These are phyloP conservation scores for Nomada ruficornis DNA, from an alignment of 2,888 invertebrate genomes.

Conservation along the genomic window DNA sequence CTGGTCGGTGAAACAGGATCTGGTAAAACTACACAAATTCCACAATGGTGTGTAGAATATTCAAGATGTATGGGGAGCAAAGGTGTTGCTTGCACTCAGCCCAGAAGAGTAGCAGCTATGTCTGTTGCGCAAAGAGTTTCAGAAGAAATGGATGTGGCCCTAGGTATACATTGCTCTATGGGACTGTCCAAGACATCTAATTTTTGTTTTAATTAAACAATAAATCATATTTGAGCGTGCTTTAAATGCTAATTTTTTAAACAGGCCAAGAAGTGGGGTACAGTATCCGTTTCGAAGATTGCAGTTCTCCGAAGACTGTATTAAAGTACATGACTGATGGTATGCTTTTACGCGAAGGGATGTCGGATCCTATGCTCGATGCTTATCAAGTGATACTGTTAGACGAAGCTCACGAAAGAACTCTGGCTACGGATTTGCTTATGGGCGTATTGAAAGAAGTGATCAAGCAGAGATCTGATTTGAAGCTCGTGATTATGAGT, in stretches of 20 bases:
- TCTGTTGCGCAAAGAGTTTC: conserved; percentile 99
- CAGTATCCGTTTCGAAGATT: conserved; percentile 99
- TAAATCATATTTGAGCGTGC: conserved; percentile 6
- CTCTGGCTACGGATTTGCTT: conserved; percentile 98
- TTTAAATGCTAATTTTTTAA: background rate
- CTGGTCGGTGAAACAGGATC: conserved; percentile 99
- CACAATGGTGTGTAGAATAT: conserved; percentile 96
- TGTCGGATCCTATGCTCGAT: conserved; percentile 99
- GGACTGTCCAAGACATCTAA: background rate
- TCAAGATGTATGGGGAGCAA: conserved; percentile 88
- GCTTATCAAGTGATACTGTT: conserved; percentile 97
- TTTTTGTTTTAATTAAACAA: background rate
- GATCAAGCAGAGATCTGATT: conserved; percentile 94
- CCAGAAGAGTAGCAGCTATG: conserved; percentile 99
- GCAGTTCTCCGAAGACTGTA: conserved; percentile 96
- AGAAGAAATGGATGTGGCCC: conserved; percentile 99
- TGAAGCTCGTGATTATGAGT: conserved; percentile 99
- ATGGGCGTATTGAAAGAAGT: conserved; percentile 99
- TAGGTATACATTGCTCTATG: conserved; percentile 86
- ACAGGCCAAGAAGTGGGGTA: conserved; percentile 95
- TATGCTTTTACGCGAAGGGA: conserved; percentile 99
- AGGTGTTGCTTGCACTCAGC: conserved; percentile 98
- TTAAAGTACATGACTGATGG: conserved; percentile 99
- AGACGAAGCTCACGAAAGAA: conserved; percentile 99
- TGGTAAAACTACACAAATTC: conserved; percentile 99